Conservation (phyloP, 2,888 invertebrate species). For the Criorhina ranunculi region DNA sequence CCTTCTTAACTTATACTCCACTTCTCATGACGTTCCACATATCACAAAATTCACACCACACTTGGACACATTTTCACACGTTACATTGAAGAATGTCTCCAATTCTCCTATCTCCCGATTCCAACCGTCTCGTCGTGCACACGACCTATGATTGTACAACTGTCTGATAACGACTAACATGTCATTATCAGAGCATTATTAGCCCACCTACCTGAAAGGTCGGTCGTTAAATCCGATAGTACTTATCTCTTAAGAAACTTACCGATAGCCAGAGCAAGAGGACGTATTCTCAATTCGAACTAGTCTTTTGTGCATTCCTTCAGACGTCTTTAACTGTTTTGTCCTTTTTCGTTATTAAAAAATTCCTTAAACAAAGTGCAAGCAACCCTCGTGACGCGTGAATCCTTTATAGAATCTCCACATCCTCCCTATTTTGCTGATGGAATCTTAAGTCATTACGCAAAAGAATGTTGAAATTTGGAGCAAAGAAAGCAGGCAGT, state of each 20-base stretch:
- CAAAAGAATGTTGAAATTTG: constrained; percentile 61
- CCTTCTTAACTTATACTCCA: constrained; percentile 24
- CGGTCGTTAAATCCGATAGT: constrained; percentile 35
- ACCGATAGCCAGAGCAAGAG: constrained; percentile 5
- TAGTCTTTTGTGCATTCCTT: constrained; percentile 30
- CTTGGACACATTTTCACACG: constrained; percentile 57
- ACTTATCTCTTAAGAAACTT: constrained; percentile 42
- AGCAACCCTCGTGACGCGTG: neutral
- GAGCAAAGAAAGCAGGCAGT: constrained; percentile 28
- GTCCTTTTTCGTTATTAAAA: constrained; percentile 24
- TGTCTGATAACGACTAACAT: constrained; percentile 7
- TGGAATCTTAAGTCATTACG: constrained; percentile 25
- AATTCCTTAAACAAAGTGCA: constrained; percentile 5
- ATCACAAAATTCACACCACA: constrained; percentile 3
- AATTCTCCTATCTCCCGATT: constrained; percentile 43
- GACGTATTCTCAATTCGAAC: constrained; percentile 7
- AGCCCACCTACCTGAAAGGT: constrained; percentile 19
- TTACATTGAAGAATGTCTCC: constrained; percentile 26
- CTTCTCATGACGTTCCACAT: constrained; percentile 42
- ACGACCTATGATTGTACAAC: constrained; percentile 45
- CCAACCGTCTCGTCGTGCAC: constrained; percentile 40
- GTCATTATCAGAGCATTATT: constrained; percentile 30
- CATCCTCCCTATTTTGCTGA: neutral
- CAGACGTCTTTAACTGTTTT: neutral
- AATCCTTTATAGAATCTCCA: constrained; percentile 14